phyloP scores from a whole-genome alignment of 2,113 vertebrate species.

The Colinus virginianus region DNA sequence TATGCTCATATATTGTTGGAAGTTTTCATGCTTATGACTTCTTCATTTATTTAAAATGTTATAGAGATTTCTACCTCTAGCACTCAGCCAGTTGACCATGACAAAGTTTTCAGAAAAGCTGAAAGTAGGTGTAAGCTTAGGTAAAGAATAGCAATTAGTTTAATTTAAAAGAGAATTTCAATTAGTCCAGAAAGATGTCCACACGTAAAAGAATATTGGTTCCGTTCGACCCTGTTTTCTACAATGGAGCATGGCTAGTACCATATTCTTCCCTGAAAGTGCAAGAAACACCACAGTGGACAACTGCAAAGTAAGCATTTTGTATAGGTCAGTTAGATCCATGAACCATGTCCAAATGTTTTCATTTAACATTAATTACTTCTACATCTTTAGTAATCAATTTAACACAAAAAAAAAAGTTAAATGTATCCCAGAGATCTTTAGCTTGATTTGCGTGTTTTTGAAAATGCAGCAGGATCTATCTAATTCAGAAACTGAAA shows the following conservation, averaged over 20 bases:
- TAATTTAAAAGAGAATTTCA: neutral
- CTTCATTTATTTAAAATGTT: neutral
- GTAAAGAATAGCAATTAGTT: neutral
- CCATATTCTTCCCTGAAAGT: neutral
- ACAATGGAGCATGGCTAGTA: neutral
- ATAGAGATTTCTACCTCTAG: neutral
- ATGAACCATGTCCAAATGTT: constrained; percentile 53
- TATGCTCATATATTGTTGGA: neutral
- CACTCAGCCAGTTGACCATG: neutral
- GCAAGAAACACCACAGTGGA: constrained; percentile 19
- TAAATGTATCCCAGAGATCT: constrained; percentile 8
- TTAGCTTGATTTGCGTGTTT: neutral
- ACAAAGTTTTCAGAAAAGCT: neutral
- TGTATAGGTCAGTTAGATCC: neutral
- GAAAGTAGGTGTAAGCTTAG: neutral
- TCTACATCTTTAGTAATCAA: constrained; percentile 46
- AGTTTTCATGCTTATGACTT: neutral
- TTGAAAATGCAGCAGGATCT: constrained; percentile 25
- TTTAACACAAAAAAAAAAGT: constrained; percentile 32
- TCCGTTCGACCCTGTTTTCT: neutral
- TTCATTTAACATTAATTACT: constrained; percentile 54
- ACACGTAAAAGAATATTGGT: neutral
- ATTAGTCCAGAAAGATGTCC: neutral
- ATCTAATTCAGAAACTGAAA: neutral
- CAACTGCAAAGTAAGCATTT: constrained; percentile 34